Base-by-base conservation (phyloP, 1,140 invertebrate genomes). In the Apolygus lucorum region DNA sequence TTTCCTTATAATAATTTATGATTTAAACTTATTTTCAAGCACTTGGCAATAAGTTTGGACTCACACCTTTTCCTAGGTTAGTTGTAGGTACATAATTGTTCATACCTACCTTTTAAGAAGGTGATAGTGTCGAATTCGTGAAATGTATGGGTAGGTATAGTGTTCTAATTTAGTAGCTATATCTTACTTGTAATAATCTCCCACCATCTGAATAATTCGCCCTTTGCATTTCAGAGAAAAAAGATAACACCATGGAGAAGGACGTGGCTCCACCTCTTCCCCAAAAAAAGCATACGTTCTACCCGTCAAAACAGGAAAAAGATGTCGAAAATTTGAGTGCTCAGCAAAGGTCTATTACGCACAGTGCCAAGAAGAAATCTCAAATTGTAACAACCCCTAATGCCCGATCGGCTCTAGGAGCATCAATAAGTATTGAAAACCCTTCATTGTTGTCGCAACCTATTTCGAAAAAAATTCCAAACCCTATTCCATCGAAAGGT, bases 271-370 rank as follows among this genome's bases (percentile, higher is more conserved):
- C 76, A n/a, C 76, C 75, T 21, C 68, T 74, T 24, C 75, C 74
- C 67, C 59, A 70, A 28, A 75, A 75, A 68, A 76, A 73, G 25
- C 64, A 68, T 21, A 49, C 67, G 24, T 59, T 66, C 49, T 68
- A 74, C 14, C 71, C 72, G 68, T 77, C 78, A 1, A 78, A 78
- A 68, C 72, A 75, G 59, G 77, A 78, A 68, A 79, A 79, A 67
- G 77, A 78, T 70, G 76, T 76, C 13, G 77, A 79, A 74, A 78
- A 79, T 72, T 72, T 75, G 2, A 73, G 73, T 65, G 73, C 69
- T 28, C 69, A 67, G 29, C 69, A 70, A 67, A 70, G 65, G 63
- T 52, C 65, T 34, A 70, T 70, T n/a, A 34, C 42, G 14, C 59
- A 67, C 17, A 70, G 22, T 26, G 4, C 24, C 21, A 49, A 70